These are phyloP conservation scores for Heteromormyrus szaboi DNA, from an alignment of 2,797 vertebrate genomes.

Conservation along the genomic window DNA sequence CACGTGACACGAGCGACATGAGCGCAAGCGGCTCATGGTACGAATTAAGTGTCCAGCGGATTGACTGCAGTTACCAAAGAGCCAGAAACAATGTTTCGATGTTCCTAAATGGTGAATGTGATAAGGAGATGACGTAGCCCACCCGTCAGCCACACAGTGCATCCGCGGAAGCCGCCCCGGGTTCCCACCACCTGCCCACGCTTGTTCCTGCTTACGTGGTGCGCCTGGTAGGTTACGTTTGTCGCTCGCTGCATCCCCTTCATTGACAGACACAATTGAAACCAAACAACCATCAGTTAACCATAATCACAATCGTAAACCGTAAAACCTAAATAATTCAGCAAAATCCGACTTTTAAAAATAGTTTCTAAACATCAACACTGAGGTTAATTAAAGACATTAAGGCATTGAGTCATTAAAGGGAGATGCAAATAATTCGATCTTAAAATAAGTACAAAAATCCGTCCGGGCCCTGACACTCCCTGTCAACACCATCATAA, in stretches of 20 bases:
- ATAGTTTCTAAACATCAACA: not conserved
- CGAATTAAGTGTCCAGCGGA: not conserved
- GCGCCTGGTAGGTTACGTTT: constrained; percentile 96
- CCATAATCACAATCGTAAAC: not conserved
- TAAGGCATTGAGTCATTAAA: not conserved
- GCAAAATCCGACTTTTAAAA: not conserved
- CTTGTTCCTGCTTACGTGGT: constrained; percentile 96
- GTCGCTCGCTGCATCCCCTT: constrained; percentile 96
- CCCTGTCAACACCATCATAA: not conserved
- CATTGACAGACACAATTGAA: not conserved
- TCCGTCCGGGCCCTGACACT: not conserved
- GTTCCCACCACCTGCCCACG: constrained; percentile 94
- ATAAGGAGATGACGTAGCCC: constrained; percentile 23
- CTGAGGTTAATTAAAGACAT: not conserved
- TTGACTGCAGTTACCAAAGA: not conserved
- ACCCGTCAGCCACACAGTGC: constrained; percentile 97
- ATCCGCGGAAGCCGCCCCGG: constrained; percentile 91
- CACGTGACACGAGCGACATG: not conserved
- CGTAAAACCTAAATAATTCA: not conserved
- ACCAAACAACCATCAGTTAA: not conserved
- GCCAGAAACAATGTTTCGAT: not conserved
- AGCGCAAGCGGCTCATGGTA: not conserved
- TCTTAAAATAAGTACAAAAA: not conserved
- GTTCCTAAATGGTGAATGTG: not conserved
- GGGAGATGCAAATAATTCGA: not conserved